Evolutionary conservation across 2,888 invertebrate species (phyloP), one percentile per base, ranked within the genome.

Genomic region (Sesia bembeciformis): DNA sequence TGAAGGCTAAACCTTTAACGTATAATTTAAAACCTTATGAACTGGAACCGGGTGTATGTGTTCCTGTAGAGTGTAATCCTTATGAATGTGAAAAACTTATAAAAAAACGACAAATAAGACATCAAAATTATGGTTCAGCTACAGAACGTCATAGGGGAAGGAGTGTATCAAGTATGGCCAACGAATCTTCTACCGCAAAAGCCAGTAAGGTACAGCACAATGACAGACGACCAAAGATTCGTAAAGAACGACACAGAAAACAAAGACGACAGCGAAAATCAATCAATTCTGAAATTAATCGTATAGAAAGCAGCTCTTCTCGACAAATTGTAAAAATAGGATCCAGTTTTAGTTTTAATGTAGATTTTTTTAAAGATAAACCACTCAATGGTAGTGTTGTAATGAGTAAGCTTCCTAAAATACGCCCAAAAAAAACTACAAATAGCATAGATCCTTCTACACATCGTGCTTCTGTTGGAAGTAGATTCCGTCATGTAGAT

Each of bases 11-110:
- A 52, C 52, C 4, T 1, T 7, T 5, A 1, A 5, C 5, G 5
- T 7, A 41, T 41, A 42, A 51, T 3, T 55, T 68, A 53, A 56
- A 60, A 40, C 59, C 71, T 56, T 65, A 70, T 58, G 72, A 74
- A 60, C 72, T 69, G 58, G 68, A 70, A 57, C 70, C 75, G 39
- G 66, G 66, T 40, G 55, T 69, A 43, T 76, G 76, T 58, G 59
- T 68, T 51, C 69, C 74, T 5, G 68, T 66, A n/a, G 61, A 64
- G 56, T 77, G 77, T 56, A 58, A 70, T 58, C 70, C 70, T 38
- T 57, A 62, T 53, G 62, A 66, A 60, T 68, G 70, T 57, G 56
- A 67, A 65, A 70, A 68, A 63, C 57, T 62, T 40, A 74, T 76
- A 40, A 64, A 63, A 53, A 60, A 41, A 3, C 41, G 41, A 41